Evolutionary conservation across 2,888 invertebrate genomes (phyloP), one percentile per base, ranked within the genome.

Genomic region (Tenthredo notha): DNA sequence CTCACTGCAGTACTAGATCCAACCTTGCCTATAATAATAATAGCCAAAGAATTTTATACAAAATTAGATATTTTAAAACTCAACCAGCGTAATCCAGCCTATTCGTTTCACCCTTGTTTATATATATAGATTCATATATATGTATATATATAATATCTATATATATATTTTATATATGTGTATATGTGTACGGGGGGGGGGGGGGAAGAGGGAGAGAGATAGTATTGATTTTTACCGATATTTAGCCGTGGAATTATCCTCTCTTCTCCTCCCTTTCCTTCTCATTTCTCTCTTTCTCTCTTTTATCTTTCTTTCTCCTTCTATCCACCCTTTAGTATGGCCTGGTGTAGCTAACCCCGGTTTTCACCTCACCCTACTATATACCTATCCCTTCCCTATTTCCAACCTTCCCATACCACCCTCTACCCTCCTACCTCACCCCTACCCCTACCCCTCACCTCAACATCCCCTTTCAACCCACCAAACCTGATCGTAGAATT

Each of bases 201-300:
- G 54, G 84, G 75, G 89, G 86, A 87, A 87, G 89, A 89, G 90
- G 90, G 89, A 90, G 90, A 91, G 90, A 91, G 92, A 91, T 91
- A 90, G 91, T 92, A 92, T 92, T 92, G 92, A 92, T 92, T 92
- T 92, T 92, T 91, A 91, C 92, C 90, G 92, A 92, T 92, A 92
- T 92, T 92, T 92, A 92, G 92, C 90, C 90, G 90, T 90, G 90
- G 92, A 92, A 92, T 92, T 92, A 92, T 92, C 92, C 92, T 91
- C 91, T 89, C 90, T 87, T 86, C 74, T 84, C 85, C 84, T 86
- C 86, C 85, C 84, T 86, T 85, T 84, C 85, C 86, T 78, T 88
- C 61, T 86, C 85, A 77, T 85, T 84, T 87, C 86, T 86, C 84
- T 84, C 90, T 91, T 91, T 92, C 92, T 91, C 91, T 87, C 88